Evolutionary conservation across 2,888 invertebrate genomes (phyloP), one percentile per base, ranked within the genome.

Genomic region (Myopa tessellatipennis): DNA sequence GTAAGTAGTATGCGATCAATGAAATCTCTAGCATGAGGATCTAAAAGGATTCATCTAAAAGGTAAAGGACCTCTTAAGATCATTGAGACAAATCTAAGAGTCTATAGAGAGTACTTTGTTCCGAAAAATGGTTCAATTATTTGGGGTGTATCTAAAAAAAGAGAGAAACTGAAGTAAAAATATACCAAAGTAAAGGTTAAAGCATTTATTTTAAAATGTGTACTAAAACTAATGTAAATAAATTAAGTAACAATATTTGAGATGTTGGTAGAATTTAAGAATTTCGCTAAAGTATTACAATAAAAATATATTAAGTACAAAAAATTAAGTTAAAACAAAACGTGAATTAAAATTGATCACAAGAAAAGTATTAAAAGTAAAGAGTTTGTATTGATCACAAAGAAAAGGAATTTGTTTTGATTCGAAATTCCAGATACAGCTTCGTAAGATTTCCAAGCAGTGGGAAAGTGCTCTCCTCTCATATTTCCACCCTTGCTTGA

Each of bases 171-270:
- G 10, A 7, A 55, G n/a, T 70, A 50, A 50, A 69, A 69, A 18
- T 18, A 4, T 6, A 38, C 7, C 40, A 26, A 26, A n/a, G 5
- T 12, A 34, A 34, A 63, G 14, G 18, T 10, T 63, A 63, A 63
- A 63, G 3, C 14, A 63, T 34, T 63, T 34, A 63, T 34, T 60
- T 26, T 26, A 26, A 63, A 63, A 7, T 55, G 55, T 55, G 5
- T 10, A 14, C 36, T 65, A 38, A 36, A 61, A 38, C 34, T 65
- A 65, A 65, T 36, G 8, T n/a, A 38, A 60, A 61, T 72, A 72
- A 72, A 61, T 72, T 72, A 72, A 72, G 72, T 72, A 72, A 40
- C 72, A 60, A n/a, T 72, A 61, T 72, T 60, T 40, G 72, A 60
- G 60, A 60, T 72, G 18, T n/a, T 72, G 10, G 8, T 14, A 40